Conservation (phyloP, 2,797 vertebrate genomes). For the Masticophis lateralis region DNA sequence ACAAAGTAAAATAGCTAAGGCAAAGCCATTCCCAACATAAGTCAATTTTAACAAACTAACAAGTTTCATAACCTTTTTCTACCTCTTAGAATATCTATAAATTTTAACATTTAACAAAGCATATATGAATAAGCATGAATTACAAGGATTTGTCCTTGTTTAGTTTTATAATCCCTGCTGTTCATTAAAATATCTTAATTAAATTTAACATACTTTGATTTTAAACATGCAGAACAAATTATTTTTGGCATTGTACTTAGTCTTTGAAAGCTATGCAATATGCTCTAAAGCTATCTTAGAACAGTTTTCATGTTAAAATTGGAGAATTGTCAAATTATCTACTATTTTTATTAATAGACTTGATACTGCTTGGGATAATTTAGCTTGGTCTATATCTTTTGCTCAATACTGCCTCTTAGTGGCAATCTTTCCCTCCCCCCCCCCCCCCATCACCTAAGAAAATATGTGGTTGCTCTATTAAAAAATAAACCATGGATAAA, state of each 20-base stretch:
- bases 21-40: conserved; percentile 67
- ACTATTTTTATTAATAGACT: not conserved
- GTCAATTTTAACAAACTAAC: conserved; percentile 43
- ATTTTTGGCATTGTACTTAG: not conserved
- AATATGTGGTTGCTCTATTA: not conserved
- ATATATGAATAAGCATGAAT: conserved; percentile 45
- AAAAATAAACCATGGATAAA: not conserved
- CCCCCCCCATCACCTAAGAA: conserved; percentile 18
- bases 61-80: conserved; percentile 66
- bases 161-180: conserved; percentile 32
- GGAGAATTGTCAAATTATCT: not conserved
- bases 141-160: conserved; percentile 14
- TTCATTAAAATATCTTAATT: conserved; percentile 33
- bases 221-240: not conserved
- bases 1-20: conserved; percentile 57
- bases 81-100: conserved; percentile 40
- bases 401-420: conserved; percentile 75
- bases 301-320: not conserved
- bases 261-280: not conserved
- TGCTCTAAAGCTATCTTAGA: conserved; percentile 11
- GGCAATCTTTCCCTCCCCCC: conserved; percentile 55
- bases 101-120: conserved; percentile 38
- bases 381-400: conserved; percentile 1
- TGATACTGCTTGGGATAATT: not conserved
- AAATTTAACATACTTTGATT: conserved; percentile 29